Evolutionary conservation across 2,888 invertebrate species (phyloP).

Genomic region (Tetragonisca angustula): DNA sequence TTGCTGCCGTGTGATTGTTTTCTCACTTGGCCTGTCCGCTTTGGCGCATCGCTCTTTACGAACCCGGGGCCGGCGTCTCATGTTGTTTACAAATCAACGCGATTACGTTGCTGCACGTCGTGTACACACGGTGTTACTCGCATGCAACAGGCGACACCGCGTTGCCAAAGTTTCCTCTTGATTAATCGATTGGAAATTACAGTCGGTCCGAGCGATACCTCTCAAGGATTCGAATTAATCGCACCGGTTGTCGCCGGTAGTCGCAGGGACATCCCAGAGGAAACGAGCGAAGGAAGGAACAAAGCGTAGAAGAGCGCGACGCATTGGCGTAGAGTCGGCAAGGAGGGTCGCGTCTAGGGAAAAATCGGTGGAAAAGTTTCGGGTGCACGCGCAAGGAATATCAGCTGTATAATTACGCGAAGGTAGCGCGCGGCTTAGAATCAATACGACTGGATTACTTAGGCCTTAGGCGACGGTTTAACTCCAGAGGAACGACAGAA

Average conservation of each 20-base stretch:
- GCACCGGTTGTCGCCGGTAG: conserved; percentile 10
- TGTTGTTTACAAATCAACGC: conserved; percentile 43
- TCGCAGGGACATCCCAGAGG: not conserved
- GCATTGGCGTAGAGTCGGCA: conserved; percentile 28
- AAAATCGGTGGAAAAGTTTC: conserved; percentile 37
- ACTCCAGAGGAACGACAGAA: conserved; percentile 25
- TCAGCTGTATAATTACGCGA: conserved; percentile 60
- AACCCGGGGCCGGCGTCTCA: conserved; percentile 7
- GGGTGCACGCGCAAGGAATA: conserved; percentile 41
- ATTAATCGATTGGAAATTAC: conserved; percentile 78
- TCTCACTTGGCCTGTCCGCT: not conserved
- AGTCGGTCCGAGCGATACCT: conserved; percentile 37
- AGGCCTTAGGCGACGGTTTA: conserved; percentile 44
- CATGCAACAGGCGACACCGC: conserved; percentile 82
- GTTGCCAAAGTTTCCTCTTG: conserved; percentile 79
- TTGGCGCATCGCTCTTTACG: not conserved
- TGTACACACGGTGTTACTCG: conserved; percentile 54
- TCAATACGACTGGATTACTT: conserved; percentile 64
- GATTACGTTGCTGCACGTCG: conserved; percentile 49
- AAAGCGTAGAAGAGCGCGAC: conserved; percentile 12
- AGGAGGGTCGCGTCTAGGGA: conserved; percentile 12
- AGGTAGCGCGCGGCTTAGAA: conserved; percentile 59
- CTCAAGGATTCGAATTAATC: conserved; percentile 49
- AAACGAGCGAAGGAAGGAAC: not conserved
- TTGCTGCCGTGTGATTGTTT: conserved; percentile 25